Evolutionary conservation across 2,113 vertebrate genomes (phyloP).

Genomic region (human (Homo sapiens)): GRCh38 chr3:49753501-49754000

Average conservation of each 20-base stretch:
- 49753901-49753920: neutral
- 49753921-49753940: neutral
- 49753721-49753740: neutral
- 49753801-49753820: neutral
- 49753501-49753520: neutral
- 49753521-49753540: neutral
- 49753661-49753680: neutral
- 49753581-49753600: neutral
- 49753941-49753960: neutral
- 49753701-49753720: neutral
- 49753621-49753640: neutral
- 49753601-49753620: neutral
- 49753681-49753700: neutral
- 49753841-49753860: neutral
- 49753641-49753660: neutral
- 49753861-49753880: conserved; percentile 15
- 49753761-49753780: conserved; percentile 28
- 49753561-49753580: neutral
- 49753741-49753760: conserved; percentile 25
- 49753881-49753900: neutral
- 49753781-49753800: conserved; percentile 1
- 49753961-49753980: neutral
- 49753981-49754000: neutral
- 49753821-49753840: conserved; percentile 1
- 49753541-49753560: neutral